A percentile compares a stretch with the other conserved stretches of the same genome.
Evolutionary conservation across 2,888 invertebrate species (phyloP).

Genomic region (Leptopterna dolabrata): DNA sequence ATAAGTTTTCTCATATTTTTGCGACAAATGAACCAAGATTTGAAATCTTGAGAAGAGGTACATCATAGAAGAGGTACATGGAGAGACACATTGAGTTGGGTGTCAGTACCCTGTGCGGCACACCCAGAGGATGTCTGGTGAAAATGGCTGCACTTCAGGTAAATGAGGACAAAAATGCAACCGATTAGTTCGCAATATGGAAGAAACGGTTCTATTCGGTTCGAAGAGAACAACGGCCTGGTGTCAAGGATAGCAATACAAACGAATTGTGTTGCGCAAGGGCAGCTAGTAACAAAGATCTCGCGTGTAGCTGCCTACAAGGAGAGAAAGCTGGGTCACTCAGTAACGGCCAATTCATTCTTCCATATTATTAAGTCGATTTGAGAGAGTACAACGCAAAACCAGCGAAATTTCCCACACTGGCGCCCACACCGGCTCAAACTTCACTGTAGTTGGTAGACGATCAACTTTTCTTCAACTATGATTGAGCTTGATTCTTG

Average conservation of each 20-base stretch:
- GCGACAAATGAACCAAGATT: too few species aligned
- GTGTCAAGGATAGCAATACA: slow-evolving; percentile 32
- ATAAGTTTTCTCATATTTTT: too few species aligned
- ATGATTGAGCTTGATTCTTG: too few species aligned
- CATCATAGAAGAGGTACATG: too few species aligned
- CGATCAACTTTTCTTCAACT: too few species aligned
- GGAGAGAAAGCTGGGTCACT: slow-evolving; percentile 45
- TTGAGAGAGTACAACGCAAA: not conserved
- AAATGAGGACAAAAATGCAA: not conserved
- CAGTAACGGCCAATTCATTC: not conserved
- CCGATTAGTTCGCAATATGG: not conserved
- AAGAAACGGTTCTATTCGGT: not conserved
- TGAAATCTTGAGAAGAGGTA: too few species aligned
- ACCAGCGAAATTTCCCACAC: too few species aligned
- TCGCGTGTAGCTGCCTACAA: slow-evolving; percentile 43
- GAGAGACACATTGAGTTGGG: too few species aligned
- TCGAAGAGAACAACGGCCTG: slow-evolving; percentile 34
- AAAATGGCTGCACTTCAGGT: not conserved
- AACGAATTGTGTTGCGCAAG: slow-evolving; percentile 50
- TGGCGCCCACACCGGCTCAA: too few species aligned
- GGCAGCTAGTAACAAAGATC: slow-evolving; percentile 44
- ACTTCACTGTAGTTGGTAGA: too few species aligned
- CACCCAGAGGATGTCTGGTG: not conserved
- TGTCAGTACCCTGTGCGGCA: too few species aligned
- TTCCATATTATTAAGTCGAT: not conserved